phyloP scores from a whole-genome alignment of 1,140 invertebrate species.

The Oryzaephilus surinamensis region DNA sequence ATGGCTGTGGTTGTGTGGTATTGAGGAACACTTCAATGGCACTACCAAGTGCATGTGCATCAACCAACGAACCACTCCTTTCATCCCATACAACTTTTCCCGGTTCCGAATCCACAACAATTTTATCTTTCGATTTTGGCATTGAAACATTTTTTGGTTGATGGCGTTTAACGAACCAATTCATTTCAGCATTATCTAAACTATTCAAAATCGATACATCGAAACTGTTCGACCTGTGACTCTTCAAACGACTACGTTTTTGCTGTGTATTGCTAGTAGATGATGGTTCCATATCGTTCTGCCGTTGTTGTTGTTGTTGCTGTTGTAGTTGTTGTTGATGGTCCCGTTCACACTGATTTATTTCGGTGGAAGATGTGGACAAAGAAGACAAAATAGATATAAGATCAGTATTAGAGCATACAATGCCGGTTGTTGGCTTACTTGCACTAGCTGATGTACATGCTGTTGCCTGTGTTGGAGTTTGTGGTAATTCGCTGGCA shows the following conservation, averaged over 20 bases:
- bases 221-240: conserved; percentile 66
- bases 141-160: conserved; percentile 46
- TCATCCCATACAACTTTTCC: conserved; percentile 58
- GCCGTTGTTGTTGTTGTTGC: conserved; percentile 17
- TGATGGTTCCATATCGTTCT: conserved; percentile 17
- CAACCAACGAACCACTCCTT: conserved; percentile 59
- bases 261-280: conserved; percentile 32
- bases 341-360: conserved; percentile 47
- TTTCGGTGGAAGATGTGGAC: conserved; percentile 68
- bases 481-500: conserved; percentile 53
- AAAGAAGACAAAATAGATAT: conserved; percentile 66
- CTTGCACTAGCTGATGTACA: conserved; percentile 21
- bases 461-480: conserved; percentile 33
- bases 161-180: conserved; percentile 64
- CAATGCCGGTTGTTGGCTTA: conserved; percentile 44
- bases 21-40: conserved; percentile 70
- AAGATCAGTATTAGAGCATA: conserved; percentile 70
- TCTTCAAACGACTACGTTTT: conserved; percentile 45
- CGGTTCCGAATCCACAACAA: conserved; percentile 29
- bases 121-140: conserved; percentile 31
- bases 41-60: conserved; percentile 63
- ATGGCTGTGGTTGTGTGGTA: conserved; percentile 36
- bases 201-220: conserved; percentile 61
- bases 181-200: conserved; percentile 38
- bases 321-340: conserved; percentile 11